Evolutionary conservation across 1,140 invertebrate genomes (phyloP).

Genomic region (honey bee (Apis mellifera)): DNA sequence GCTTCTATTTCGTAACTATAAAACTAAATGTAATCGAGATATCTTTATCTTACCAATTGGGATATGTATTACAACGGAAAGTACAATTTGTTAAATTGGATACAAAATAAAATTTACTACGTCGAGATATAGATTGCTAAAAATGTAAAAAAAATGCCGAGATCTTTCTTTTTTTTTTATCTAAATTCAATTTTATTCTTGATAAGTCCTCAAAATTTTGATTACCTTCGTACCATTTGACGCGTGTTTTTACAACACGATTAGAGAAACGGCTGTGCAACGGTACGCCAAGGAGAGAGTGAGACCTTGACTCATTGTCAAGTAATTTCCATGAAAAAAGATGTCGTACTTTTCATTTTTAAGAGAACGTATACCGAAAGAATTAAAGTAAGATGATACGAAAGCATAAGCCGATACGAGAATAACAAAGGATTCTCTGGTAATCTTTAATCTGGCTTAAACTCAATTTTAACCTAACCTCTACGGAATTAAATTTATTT

Average conservation of each 20-base stretch:
- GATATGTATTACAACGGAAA: background rate
- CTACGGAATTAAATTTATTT: too few relatives aligned
- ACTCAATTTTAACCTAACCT: background rate
- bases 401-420: background rate
- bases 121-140: background rate
- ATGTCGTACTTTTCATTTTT: conserved; percentile 48
- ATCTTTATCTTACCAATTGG: background rate
- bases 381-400: conserved; percentile 41
- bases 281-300: background rate
- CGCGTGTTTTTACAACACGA: conserved; percentile 4
- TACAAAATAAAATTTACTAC: background rate
- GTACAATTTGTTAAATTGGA: too few relatives aligned
- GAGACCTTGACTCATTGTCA: conserved; percentile 32
- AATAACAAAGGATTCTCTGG: conserved; percentile 28
- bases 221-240: conserved; percentile 12
- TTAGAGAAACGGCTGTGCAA: conserved; percentile 24
- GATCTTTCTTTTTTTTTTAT: conserved; percentile 14
- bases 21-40: background rate
- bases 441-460: background rate
- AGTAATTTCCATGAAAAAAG: conserved; percentile 59
- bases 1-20: background rate
- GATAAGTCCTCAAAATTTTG: conserved; percentile 6
- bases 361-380: background rate
- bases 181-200: background rate
- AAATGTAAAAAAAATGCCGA: background rate